Conservation (phyloP, 1,140 invertebrate species). For the Pseudomyrmex flavicornis region DNA sequence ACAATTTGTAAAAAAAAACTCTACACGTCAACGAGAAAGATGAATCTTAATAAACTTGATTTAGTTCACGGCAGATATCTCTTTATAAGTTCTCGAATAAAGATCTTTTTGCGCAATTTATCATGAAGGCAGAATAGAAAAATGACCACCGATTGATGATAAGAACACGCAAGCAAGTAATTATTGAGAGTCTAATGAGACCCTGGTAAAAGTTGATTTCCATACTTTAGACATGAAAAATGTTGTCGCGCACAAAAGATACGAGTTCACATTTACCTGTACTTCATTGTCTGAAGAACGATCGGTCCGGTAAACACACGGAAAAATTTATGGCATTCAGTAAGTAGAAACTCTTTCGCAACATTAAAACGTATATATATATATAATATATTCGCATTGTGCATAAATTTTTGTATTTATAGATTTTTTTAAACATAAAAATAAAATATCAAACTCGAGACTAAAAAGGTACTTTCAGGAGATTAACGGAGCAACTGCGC, state of each 20-base stretch:
- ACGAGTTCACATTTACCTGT: slow-evolving; percentile 8
- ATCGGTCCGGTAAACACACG: background rate
- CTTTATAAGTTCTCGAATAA: background rate
- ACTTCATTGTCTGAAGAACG: too few relatives aligned
- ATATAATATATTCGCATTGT: slow-evolving; percentile 1
- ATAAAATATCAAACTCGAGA: too few relatives aligned
- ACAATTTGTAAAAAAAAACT: background rate
- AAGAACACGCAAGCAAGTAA: slow-evolving; percentile 53
- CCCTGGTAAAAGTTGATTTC: background rate
- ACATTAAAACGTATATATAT: background rate
- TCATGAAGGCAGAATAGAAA: slow-evolving; percentile 1
- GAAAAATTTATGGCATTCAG: background rate
- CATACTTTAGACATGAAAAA: background rate
- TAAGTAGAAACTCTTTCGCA: background rate
- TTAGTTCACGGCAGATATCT: background rate
- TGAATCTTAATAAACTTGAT: slow-evolving; percentile 7
- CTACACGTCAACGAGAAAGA: background rate
- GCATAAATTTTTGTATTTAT: slow-evolving; percentile 14
- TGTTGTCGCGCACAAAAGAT: background rate
- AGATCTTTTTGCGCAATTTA: slow-evolving; percentile 17
- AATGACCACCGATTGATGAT: background rate
- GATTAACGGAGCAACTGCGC: background rate
- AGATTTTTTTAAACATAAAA: too few relatives aligned
- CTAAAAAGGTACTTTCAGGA: too few relatives aligned
- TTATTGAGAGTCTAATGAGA: slow-evolving; percentile 45